phyloP scores from a whole-genome alignment of 2,888 invertebrate genomes.

The Parnassius smintheus region DNA sequence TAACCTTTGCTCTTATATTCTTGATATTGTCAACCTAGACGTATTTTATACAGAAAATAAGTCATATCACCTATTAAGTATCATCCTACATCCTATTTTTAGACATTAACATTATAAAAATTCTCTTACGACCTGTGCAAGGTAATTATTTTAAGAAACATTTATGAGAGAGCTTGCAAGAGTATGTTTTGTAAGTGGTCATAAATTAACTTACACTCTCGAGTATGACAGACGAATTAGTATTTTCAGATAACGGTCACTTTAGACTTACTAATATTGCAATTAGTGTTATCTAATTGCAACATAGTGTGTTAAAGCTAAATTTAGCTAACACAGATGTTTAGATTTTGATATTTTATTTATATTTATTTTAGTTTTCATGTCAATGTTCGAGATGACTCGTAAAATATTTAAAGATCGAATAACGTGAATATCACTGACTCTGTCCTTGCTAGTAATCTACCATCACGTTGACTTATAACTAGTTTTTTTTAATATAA shows the following conservation, averaged over 20 bases:
- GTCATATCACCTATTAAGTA: no score
- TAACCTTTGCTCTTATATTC: no score
- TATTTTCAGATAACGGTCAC: constrained; percentile 17
- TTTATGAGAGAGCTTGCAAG: constrained; percentile 1
- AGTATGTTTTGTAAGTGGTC: constrained; percentile 10
- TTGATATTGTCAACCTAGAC: no score
- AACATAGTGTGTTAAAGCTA: constrained; percentile 10
- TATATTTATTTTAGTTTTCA: no score
- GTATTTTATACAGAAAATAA: no score
- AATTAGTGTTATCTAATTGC: not conserved
- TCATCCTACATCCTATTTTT: no score
- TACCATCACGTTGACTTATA: no score
- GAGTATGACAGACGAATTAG: constrained; percentile 16
- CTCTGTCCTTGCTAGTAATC: no score
- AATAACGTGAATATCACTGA: no score
- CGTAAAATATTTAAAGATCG: constrained; percentile 8
- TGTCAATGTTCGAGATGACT: no score
- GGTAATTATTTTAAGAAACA: constrained; percentile 5
- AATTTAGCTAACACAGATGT: constrained; percentile 15
- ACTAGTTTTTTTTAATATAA: no score
- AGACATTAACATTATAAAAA: not conserved
- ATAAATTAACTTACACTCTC: constrained; percentile 15
- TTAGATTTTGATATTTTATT: not conserved
- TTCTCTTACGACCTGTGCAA: not conserved
- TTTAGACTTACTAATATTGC: constrained; percentile 10